phyloP scores from a whole-genome alignment of 2,113 vertebrate species.

The Eolophus roseicapilla region DNA sequence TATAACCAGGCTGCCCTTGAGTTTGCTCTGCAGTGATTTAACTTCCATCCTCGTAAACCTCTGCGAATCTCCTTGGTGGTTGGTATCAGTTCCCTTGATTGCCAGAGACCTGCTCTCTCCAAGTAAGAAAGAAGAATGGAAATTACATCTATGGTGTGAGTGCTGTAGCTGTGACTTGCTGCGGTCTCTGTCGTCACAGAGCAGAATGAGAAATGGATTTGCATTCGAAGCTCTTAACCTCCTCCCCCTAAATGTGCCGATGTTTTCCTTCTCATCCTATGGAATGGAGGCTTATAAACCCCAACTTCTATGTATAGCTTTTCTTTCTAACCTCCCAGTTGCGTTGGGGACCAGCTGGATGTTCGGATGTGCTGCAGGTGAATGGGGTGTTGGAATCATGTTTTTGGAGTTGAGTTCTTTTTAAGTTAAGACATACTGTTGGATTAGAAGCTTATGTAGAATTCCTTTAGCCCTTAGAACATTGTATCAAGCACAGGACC shows the following conservation, averaged over 20 bases:
- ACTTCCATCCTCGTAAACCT: background rate
- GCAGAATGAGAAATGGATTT: background rate
- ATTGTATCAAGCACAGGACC: accelerated
- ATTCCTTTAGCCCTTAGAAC: background rate
- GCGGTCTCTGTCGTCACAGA: background rate
- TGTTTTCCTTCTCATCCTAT: background rate
- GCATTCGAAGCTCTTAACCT: background rate
- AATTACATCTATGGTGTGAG: accelerated
- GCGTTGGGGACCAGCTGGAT: background rate
- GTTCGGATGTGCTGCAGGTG: background rate
- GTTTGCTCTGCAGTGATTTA: background rate
- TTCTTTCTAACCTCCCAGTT: background rate
- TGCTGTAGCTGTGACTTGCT: background rate
- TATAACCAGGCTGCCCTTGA: background rate
- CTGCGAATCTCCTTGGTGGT: too few relatives aligned
- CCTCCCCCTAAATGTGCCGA: accelerated
- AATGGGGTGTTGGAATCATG: background rate
- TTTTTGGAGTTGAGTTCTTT: background rate
- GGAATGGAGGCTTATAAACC: background rate
- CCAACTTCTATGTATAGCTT: accelerated
- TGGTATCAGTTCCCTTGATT: background rate
- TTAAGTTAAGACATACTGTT: background rate
- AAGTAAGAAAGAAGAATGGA: background rate
- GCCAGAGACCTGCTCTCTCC: background rate
- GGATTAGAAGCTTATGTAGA: background rate